Percentiles rank a stretch among this genome's conserved stretches.
phyloP scores from a whole-genome alignment of 2,113 vertebrate species.

The Tyto alba region DNA sequence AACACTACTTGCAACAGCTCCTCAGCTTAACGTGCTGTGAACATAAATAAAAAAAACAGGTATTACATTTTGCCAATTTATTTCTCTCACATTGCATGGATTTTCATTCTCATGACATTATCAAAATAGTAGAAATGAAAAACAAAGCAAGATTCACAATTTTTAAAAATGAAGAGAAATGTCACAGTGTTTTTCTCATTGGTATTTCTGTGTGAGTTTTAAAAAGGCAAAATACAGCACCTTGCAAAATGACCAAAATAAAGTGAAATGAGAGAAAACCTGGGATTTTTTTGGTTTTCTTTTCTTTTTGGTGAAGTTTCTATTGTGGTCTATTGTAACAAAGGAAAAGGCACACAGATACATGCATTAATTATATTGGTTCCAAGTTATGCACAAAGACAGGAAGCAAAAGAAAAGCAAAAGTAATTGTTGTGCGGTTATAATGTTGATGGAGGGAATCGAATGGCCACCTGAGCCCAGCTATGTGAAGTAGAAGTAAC shows the following conservation, averaged over 20 bases:
- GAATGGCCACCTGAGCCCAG: conserved; percentile 84
- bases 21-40: background rate
- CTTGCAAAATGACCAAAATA: background rate
- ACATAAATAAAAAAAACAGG: background rate
- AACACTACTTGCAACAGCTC: background rate
- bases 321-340: background rate
- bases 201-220: background rate
- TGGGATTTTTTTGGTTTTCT: accelerated
- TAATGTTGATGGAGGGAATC: conserved; percentile 39
- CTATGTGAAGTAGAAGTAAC: conserved; percentile 77
- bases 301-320: background rate
- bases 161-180: background rate
- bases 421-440: background rate
- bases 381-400: background rate
- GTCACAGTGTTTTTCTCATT: background rate
- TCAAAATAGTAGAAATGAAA: background rate
- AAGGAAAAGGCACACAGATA: background rate
- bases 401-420: background rate
- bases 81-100: background rate
- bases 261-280: background rate
- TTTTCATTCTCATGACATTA: background rate
- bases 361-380: background rate
- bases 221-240: conserved; percentile 40
- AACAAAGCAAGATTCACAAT: background rate
- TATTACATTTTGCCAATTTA: conserved; percentile 21